A percentile compares a stretch with the other conserved stretches of the same genome.
Conservation (phyloP, 2,113 vertebrate species). For the Progne subis region DNA sequence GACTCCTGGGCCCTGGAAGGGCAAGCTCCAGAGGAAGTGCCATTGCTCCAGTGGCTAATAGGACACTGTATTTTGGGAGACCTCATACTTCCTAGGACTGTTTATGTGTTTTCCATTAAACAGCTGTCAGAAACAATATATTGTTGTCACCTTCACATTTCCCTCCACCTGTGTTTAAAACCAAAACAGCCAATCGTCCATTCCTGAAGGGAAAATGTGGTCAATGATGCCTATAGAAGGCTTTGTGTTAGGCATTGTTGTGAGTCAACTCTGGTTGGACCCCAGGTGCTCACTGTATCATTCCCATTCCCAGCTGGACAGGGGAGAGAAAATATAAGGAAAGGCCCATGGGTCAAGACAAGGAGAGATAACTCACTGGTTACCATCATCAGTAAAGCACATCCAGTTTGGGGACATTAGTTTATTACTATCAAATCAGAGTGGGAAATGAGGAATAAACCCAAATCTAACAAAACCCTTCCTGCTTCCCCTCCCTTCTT, state of each 20-base stretch:
- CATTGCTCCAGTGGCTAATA: neutral
- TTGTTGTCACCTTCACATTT: neutral
- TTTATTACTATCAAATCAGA: neutral
- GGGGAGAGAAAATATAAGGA: neutral
- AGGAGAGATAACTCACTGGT: neutral
- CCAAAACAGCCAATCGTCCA: neutral
- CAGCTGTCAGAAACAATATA: neutral
- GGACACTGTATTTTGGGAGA: neutral
- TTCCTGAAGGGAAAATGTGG: neutral
- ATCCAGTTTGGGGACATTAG: too few species aligned
- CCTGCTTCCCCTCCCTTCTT: neutral
- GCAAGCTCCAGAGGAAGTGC: neutral
- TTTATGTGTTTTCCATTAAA: constrained; percentile 14
- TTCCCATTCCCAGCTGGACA: neutral
- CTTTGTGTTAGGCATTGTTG: neutral
- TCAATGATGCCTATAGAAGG: neutral
- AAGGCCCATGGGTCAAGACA: neutral
- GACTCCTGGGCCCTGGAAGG: neutral
- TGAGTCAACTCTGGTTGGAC: neutral
- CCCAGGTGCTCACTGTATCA: neutral
- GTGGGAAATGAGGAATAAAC: neutral
- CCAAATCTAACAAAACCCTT: neutral
- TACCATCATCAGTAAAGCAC: neutral
- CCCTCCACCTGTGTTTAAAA: neutral
- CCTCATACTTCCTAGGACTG: neutral